A percentile compares a stretch with the other conserved stretches of the same genome.
These are phyloP conservation scores for Cyphomyrmex costatus DNA, from an alignment of 1,140 invertebrate genomes.

Conservation along the genomic window DNA sequence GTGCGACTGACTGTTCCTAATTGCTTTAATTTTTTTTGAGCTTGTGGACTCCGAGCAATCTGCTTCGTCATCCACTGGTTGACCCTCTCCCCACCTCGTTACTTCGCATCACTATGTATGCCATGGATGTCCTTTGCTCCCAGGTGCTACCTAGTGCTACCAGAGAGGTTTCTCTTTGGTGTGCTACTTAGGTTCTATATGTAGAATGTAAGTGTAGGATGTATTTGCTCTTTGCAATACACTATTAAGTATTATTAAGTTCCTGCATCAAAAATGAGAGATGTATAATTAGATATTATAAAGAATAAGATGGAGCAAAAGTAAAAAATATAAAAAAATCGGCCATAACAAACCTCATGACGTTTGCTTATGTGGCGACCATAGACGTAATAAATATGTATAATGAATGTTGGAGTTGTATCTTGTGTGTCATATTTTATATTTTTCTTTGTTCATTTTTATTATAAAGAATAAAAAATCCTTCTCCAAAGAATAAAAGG, in stretches of 20 bases:
- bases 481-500: too few relatives aligned
- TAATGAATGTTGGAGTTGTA: too few relatives aligned
- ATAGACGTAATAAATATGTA: neutral
- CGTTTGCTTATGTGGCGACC: neutral
- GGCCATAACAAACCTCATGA: neutral
- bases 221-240: neutral
- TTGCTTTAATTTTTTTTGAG: neutral
- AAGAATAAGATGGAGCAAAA: neutral
- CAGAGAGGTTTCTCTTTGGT: too few relatives aligned
- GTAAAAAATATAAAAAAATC: neutral
- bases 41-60: neutral
- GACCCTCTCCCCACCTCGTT: conserved; percentile 4
- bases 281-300: neutral
- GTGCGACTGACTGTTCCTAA: neutral
- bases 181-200: neutral
- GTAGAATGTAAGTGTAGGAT: too few relatives aligned
- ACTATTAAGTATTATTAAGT: neutral
- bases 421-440: too few relatives aligned
- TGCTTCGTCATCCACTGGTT: conserved; percentile 49
- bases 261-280: neutral
- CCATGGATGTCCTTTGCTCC: conserved; percentile 33
- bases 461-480: too few relatives aligned
- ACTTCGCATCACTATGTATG: neutral
- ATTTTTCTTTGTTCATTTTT: too few relatives aligned
- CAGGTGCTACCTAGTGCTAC: neutral